Percentiles rank a stretch among this genome's conserved stretches.
These are phyloP conservation scores for Drosophila ochracea DNA, from an alignment of 2,888 invertebrate species.

Conservation along the genomic window DNA sequence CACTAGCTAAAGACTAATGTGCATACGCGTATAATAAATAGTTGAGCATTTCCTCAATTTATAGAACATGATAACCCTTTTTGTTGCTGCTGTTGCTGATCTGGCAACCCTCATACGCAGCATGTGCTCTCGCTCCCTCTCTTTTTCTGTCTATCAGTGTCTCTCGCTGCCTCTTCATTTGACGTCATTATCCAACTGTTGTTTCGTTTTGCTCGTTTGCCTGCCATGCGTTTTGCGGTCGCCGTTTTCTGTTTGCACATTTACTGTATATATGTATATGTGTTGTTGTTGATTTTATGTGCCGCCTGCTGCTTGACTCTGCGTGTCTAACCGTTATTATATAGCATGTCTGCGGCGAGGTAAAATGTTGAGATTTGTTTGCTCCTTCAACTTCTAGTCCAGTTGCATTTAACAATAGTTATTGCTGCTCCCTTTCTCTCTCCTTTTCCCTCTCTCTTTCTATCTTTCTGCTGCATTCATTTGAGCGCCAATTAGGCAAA, in stretches of 20 bases:
- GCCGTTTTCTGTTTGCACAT: constrained; percentile 31
- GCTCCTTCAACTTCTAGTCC: constrained; percentile 20
- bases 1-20: constrained; percentile 21
- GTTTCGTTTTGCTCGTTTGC: constrained; percentile 45
- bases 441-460: not conserved
- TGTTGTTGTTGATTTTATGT: constrained; percentile 1
- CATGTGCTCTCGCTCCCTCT: constrained; percentile 3
- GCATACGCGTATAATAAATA: constrained; percentile 23
- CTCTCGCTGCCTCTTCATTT: constrained; percentile 37
- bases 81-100: constrained; percentile 23
- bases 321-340: constrained; percentile 61
- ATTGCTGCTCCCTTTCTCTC: constrained; percentile 3
- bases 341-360: constrained; percentile 27
- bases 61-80: constrained; percentile 14
- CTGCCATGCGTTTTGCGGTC: constrained; percentile 15
- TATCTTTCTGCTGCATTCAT: constrained; percentile 47
- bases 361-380: constrained; percentile 40
- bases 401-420: constrained; percentile 31
- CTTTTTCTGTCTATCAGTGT: not conserved
- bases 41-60: constrained; percentile 24
- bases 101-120: constrained; percentile 39
- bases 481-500: constrained; percentile 65
- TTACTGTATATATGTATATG: constrained; percentile 25
- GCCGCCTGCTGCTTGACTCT: constrained; percentile 37
- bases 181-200: constrained; percentile 66